Base-by-base conservation (phyloP, 2,113 vertebrate species). In the Symphodus melops region DNA sequence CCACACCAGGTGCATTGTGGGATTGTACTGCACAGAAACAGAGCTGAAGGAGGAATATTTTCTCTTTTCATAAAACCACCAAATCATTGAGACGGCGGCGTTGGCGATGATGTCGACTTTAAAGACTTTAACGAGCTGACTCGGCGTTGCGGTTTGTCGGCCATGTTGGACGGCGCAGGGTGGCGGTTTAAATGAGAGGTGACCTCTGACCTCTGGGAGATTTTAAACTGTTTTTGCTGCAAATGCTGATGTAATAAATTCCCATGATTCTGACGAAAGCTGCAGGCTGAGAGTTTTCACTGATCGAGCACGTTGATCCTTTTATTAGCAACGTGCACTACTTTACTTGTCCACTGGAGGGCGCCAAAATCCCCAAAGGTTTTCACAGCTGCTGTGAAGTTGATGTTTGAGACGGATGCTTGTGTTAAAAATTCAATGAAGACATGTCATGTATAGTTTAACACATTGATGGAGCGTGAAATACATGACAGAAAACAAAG, bases 241-340 rank as follows among this genome's bases (percentile, higher is more conserved):
- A 75, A 71, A 66, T 81, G 86, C 57, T 86, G 84, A 76, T 87
- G 83, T 86, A 90, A 90, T 90, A 92, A 92, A 90, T 66, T 87
- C 73, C 73, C 79, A 63, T 79, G 74, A 83, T 86, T 85, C 79
- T 86, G 78, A 83, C 21, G 8, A 77, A 67, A 75, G 19, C 12
- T 60, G 36, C 28, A 33, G 28, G 28, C 28, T 33, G 28, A 25
- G 25, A 25, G 25, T 25, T 25, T 25, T 25, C 25, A n/a, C n/a
- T n/a, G n/a, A n/a, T n/a, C n/a, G 28, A 33, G 28, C 28, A 33
- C 28, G 28, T 33, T 33, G 4, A 4, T 33, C 4, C 28, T 33
- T 5, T 33, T 33, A 33, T 33, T 33, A 33, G 28, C 4, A 33
- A 33, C 28, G 6, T 33, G 28, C 28, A 33, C 28, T 33, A 33